phyloP scores from a whole-genome alignment of 2,113 vertebrate species.

The Nothoprocta perdicaria region DNA sequence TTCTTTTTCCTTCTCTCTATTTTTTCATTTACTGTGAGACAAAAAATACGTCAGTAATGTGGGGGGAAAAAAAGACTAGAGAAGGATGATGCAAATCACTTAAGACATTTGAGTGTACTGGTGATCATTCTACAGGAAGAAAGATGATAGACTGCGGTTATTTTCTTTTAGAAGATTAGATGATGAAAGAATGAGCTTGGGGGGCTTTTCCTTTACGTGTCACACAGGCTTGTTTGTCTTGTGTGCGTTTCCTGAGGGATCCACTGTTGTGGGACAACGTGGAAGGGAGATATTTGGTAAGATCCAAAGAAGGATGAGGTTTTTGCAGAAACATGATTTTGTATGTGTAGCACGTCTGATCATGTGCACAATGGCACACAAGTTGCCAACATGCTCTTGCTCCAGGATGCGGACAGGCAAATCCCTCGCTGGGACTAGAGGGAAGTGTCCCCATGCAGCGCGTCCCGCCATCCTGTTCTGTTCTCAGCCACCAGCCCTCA shows the following conservation, averaged over 20 bases:
- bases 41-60: not conserved
- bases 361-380: not conserved
- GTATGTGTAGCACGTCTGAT: not conserved
- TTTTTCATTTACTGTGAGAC: not conserved
- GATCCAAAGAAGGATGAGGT: conserved; percentile 9
- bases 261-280: not conserved
- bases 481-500: no score
- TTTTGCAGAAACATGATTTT: not conserved
- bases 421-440: not conserved
- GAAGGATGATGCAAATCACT: conserved; percentile 17
- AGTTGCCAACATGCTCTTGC: not conserved
- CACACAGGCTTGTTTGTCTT: not conserved
- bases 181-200: not conserved
- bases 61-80: not conserved
- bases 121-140: conserved; percentile 31
- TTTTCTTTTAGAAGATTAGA: conserved; percentile 41
- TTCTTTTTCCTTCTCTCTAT: not conserved
- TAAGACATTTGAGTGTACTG: not conserved
- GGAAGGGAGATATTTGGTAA: not conserved
- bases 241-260: conserved; percentile 2
- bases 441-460: not conserved
- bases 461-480: not conserved
- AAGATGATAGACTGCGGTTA: conserved; percentile 11
- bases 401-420: not conserved
- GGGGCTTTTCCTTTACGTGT: conserved; percentile 27